Percentiles rank a stretch among this genome's conserved stretches.
Evolutionary conservation across 1,140 invertebrate genomes (phyloP).

Genomic region (Zaprionus ghesquierei): DNA sequence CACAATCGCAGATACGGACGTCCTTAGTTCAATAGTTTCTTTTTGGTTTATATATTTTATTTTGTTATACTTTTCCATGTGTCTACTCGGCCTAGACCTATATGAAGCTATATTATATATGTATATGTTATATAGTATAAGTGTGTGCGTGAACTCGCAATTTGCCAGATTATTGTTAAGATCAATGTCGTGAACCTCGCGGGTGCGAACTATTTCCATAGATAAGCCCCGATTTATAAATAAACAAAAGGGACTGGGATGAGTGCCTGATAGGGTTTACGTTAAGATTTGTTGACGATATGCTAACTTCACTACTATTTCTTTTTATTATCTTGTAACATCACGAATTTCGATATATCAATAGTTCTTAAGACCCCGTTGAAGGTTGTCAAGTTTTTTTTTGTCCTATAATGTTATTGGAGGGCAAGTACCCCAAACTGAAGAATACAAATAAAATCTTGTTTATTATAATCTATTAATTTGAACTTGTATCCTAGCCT

Average conservation of each 20-base stretch:
- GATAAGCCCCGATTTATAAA: not conserved
- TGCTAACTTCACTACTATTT: not conserved
- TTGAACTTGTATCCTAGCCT: not conserved
- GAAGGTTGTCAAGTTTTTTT: not conserved
- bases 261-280: not conserved
- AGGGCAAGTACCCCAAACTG: not conserved
- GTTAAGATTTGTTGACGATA: not conserved
- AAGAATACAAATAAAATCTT: not conserved
- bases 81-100: slow-evolving; percentile 13
- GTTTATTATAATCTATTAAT: not conserved
- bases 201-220: not conserved
- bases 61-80: not conserved
- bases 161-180: slow-evolving; percentile 1
- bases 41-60: not conserved
- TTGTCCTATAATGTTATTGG: not conserved
- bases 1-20: slow-evolving; percentile 25
- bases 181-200: not conserved
- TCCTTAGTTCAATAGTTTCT: slow-evolving; percentile 4
- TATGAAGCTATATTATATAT: not conserved
- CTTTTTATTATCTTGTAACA: not conserved
- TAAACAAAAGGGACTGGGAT: not conserved
- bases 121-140: not conserved
- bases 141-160: not conserved
- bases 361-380: not conserved
- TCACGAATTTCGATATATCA: not conserved